Percentiles rank a stretch among this genome's conserved stretches.
phyloP scores from a whole-genome alignment of 2,888 invertebrate genomes.

The Onthophagus sagittarius region DNA sequence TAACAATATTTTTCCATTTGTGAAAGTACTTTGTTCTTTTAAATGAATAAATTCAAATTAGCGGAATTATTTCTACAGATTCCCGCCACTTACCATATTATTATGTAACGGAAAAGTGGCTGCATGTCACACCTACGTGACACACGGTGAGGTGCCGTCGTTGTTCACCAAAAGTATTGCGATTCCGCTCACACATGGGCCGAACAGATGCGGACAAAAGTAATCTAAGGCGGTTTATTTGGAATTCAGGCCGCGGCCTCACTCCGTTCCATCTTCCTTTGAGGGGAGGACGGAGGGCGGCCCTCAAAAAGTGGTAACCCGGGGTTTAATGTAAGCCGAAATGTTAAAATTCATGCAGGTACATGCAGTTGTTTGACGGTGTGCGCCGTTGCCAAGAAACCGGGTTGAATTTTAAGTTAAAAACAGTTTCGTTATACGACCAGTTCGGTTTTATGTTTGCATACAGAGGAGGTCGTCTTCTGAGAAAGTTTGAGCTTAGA shows the following conservation, averaged over 20 bases:
- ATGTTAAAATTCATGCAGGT: constrained; percentile 33
- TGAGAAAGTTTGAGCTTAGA: neutral
- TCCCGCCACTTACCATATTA: neutral
- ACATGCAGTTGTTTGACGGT: constrained; percentile 15
- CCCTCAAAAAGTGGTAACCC: constrained; percentile 8
- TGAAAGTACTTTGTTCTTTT: neutral
- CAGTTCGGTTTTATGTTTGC: constrained; percentile 11
- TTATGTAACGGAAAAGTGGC: neutral
- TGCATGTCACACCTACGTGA: neutral
- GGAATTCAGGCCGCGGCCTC: constrained; percentile 2
- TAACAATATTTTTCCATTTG: neutral
- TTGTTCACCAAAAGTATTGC: neutral
- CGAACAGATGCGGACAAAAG: constrained; percentile 9
- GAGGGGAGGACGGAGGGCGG: neutral
- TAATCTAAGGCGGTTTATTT: constrained; percentile 12
- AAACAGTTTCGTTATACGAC: constrained; percentile 12
- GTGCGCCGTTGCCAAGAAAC: constrained; percentile 7
- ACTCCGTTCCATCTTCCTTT: neutral
- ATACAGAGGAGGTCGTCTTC: constrained; percentile 10
- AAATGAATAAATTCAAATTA: neutral
- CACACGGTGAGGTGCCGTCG: neutral
- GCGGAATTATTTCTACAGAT: neutral
- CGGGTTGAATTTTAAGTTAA: constrained; percentile 9
- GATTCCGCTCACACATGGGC: constrained; percentile 8
- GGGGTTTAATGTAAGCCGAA: constrained; percentile 21